Percentiles rank a stretch among this genome's conserved stretches.
Conservation (phyloP, 2,113 vertebrate genomes). For the Aegithalos caudatus region DNA sequence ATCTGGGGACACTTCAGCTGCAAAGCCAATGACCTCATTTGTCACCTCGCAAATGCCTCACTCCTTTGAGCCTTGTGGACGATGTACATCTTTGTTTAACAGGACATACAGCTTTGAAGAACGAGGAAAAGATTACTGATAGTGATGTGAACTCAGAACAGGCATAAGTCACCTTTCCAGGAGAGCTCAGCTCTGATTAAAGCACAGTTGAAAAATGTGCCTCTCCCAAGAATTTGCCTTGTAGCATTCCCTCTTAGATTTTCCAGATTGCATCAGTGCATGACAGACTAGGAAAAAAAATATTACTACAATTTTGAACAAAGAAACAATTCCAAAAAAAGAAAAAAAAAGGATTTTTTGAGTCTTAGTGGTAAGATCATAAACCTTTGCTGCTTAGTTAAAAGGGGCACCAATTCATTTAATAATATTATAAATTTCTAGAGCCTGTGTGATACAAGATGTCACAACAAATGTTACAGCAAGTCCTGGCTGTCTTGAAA, state of each 20-base stretch:
- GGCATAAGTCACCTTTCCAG: slow-evolving; percentile 21
- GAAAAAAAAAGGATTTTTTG: background rate
- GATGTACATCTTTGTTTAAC: slow-evolving; percentile 19
- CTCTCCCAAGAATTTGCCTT: background rate
- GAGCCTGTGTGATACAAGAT: background rate
- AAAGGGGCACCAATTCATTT: background rate
- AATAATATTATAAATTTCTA: background rate
- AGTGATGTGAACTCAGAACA: slow-evolving; percentile 5
- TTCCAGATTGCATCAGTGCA: background rate
- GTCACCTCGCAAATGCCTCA: background rate
- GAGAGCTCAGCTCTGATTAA: slow-evolving; percentile 19
- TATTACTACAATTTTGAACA: background rate
- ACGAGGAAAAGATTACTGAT: background rate
- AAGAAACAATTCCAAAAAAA: background rate
- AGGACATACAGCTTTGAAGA: slow-evolving; percentile 13
- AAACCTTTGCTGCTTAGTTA: background rate
- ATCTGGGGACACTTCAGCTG: background rate
- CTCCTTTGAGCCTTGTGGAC: background rate
- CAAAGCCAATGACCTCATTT: slow-evolving; percentile 26
- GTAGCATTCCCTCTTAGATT: background rate
- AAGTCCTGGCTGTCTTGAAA: background rate
- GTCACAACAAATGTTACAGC: background rate
- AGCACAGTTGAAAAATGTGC: background rate
- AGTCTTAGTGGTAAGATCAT: background rate
- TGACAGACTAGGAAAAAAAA: background rate